A percentile compares a stretch with the other conserved stretches of the same genome.
These are phyloP conservation scores for Carassius gibelio DNA, from an alignment of 2,113 vertebrate genomes.

Conservation along the genomic window DNA sequence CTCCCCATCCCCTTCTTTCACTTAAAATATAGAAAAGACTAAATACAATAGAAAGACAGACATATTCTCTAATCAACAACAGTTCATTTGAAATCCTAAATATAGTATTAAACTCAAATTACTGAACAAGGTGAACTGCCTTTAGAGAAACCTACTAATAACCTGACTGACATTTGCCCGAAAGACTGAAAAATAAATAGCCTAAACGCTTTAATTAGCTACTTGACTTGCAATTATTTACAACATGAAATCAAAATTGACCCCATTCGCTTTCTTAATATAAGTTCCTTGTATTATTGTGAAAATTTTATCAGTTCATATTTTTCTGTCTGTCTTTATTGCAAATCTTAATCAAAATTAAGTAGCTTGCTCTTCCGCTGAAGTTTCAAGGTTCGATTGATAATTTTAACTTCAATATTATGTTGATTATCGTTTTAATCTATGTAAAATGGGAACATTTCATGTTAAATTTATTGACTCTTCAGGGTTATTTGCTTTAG, in stretches of 20 bases:
- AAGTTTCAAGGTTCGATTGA: not conserved
- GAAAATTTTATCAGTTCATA: not conserved
- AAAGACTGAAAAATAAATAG: conserved; percentile 5
- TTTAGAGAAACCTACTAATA: not conserved
- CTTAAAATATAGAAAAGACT: conserved; percentile 29
- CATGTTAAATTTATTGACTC: no score
- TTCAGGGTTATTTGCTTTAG: no score
- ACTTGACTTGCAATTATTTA: no score
- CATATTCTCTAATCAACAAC: not conserved
- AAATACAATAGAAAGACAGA: conserved; percentile 28
- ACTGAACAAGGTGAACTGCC: not conserved
- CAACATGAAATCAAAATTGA: no score
- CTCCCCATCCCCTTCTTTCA: conserved; percentile 1
- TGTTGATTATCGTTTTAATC: not conserved
- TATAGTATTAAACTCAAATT: conserved; percentile 18
- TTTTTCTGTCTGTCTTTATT: not conserved
- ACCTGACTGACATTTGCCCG: not conserved
- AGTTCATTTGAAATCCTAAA: not conserved
- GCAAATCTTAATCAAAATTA: not conserved
- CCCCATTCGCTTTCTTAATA: no score
- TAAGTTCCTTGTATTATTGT: not conserved
- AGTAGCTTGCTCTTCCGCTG: not conserved
- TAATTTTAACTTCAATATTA: not conserved
- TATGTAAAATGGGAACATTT: no score
- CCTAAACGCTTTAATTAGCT: not conserved